Evolutionary conservation across 2,888 invertebrate species (phyloP), one percentile per base, ranked within the genome.

Genomic region (Cephus pulcher): DNA sequence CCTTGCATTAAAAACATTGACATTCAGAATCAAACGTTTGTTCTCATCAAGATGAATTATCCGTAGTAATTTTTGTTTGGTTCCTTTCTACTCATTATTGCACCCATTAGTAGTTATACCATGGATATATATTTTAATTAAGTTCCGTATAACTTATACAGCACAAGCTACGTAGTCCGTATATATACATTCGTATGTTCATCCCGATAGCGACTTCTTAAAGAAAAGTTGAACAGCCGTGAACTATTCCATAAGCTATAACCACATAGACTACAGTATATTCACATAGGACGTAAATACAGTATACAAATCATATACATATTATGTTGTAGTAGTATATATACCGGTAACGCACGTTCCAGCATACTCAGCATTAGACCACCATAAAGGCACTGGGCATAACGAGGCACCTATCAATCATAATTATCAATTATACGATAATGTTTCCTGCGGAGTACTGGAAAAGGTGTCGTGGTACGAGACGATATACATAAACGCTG

Each of bases 161-260:
- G 79, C 78, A 75, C 15, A 56, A 56, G 23, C 9, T 23, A 56
- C 23, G 40, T 56, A 56, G 6, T 56, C 4, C 6, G 23, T 23
- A 56, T 23, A 15, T 56, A 23, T 56, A 23, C 6, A 56, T 56
- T 56, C 79, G 80, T 77, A 80, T 82, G 82, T 80, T 79, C 80
- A 82, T 80, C 78, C 80, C 77, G 79, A 79, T 79, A 78, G 78
- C 79, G 76, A 78, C 78, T 78, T 80, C 78, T 80, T 78, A 73
- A 76, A 80, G 80, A 80, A 79, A 82, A 82, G 82, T 79, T 82
- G 82, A 81, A 81, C 81, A 82, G 82, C 82, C 80, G 80, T 80
- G 80, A 82, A 82, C 82, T 79, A 80, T 82, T 77, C 82, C 80
- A 80, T 79, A 69, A 30, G 33, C 3, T 71, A 34, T 34, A 34